These are phyloP conservation scores for Dicranocentrus wangi DNA, from an alignment of 2,888 invertebrate genomes.

Conservation along the genomic window DNA sequence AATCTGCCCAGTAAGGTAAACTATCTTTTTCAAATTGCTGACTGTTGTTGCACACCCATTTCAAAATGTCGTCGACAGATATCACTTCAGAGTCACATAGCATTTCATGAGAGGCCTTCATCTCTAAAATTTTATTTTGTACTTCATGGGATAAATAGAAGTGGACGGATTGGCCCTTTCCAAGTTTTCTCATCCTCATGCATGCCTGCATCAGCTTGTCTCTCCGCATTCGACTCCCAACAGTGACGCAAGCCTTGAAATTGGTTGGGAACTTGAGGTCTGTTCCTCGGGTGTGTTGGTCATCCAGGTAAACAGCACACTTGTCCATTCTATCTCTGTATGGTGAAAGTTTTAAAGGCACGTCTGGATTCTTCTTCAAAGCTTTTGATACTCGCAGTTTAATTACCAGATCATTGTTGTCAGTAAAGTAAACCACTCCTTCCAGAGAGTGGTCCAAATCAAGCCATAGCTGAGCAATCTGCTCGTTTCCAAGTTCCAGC, in stretches of 20 bases:
- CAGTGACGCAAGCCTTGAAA: conserved; percentile 57
- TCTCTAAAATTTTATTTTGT: background rate
- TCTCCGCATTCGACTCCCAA: conserved; percentile 58
- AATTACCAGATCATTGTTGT: conserved; percentile 7
- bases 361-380: background rate
- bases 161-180: conserved; percentile 57
- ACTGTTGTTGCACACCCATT: conserved; percentile 62
- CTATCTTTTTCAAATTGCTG: conserved; percentile 54
- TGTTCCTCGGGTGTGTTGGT: conserved; percentile 67
- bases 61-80: conserved; percentile 44
- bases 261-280: conserved; percentile 62
- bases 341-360: conserved; percentile 58
- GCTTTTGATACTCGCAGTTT: background rate
- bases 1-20: conserved; percentile 63
- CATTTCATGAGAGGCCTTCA: background rate
- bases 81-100: background rate
- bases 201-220: conserved; percentile 69
- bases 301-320: conserved; percentile 66
- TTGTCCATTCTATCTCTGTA: conserved; percentile 46
- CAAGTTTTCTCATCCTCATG: conserved; percentile 68
- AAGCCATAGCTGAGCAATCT: conserved; percentile 70
- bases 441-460: conserved; percentile 31
- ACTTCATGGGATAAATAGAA: conserved; percentile 67
- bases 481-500: conserved; percentile 65
- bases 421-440: conserved; percentile 47